Base-by-base conservation (phyloP, 1,140 invertebrate species). In the Drosophila eugracilis region DNA sequence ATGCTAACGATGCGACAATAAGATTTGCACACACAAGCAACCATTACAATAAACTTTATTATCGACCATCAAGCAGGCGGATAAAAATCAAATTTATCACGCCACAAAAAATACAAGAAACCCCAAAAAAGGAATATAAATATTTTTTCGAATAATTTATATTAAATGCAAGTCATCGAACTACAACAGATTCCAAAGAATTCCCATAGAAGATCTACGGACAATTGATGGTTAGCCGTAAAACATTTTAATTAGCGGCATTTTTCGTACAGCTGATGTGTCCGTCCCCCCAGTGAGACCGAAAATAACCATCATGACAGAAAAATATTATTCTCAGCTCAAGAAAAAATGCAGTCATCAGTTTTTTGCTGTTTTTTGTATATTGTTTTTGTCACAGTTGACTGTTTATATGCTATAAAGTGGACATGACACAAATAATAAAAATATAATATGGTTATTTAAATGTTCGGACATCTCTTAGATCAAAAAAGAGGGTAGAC, bases 221-320 rank as follows among this genome's bases (percentile, higher is more conserved):
- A 7, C 24, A 28, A 66, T 48, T 63, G 60, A 66, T 66, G 14
- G 22, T 34, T 52, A 50, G 14, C 6, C 34, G 50, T 42, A 67
- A 52, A 52, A 53, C 65, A 69, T 67, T 36, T 67, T 67, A 67
- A 69, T 67, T 66, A 44, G 28, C 65, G 14, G 17, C 19, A 30
- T 36, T 32, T 41, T 19, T 32, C 30, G 32, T 34, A 15, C 37
- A 39, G 45, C 50, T 19, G 21, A 3, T 39, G 30, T n/a, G n/a
- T n/a, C n/a, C n/a, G n/a, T n/a, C n/a, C n/a, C n/a, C n/a, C n/a
- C n/a, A n/a, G n/a, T n/a, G n/a, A n/a, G n/a, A n/a, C n/a, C n/a
- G n/a, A 12, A 30, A 30, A 26, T 26, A 26, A 26, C 7, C 5
- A 4, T 32, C 1, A 32, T 3, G 6, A 9, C 39, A 14, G 24